These are phyloP conservation scores for Endotricha flammealis DNA, from an alignment of 2,888 invertebrate genomes.

Conservation along the genomic window DNA sequence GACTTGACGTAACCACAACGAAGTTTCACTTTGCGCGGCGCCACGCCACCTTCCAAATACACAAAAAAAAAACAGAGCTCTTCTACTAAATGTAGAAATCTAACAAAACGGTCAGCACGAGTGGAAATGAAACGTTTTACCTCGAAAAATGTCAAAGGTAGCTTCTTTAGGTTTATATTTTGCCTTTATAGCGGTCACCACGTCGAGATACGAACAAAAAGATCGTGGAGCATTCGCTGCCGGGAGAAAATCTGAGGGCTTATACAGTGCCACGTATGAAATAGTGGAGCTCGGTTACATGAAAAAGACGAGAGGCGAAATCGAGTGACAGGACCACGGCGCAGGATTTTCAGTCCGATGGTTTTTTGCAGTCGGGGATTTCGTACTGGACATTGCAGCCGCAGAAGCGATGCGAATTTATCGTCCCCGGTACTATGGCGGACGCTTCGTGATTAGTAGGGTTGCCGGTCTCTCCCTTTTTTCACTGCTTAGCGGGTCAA, in stretches of 20 bases:
- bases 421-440: conserved; percentile 45
- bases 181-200: conserved; percentile 75
- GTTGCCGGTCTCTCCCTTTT: conserved; percentile 18
- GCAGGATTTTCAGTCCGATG: conserved; percentile 68
- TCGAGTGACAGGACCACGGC: conserved; percentile 74
- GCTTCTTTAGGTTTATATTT: conserved; percentile 75
- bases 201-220: conserved; percentile 67
- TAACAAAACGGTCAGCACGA: conserved; percentile 52
- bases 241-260: conserved; percentile 76
- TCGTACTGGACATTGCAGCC: conserved; percentile 56
- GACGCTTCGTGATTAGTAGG: conserved; percentile 65
- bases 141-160: conserved; percentile 73
- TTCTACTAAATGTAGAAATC: conserved; percentile 43
- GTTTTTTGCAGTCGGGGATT: conserved; percentile 69
- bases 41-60: conserved; percentile 9
- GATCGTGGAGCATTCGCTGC: conserved; percentile 56
- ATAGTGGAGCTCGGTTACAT: conserved; percentile 76
- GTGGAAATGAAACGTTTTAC: conserved; percentile 68
- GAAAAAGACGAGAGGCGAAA: conserved; percentile 77
- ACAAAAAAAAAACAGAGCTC: conserved; percentile 31
- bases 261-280: conserved; percentile 77
- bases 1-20: conserved; percentile 10
- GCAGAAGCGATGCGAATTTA: conserved; percentile 62
- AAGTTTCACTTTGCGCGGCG: conserved; percentile 10
- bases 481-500: conserved; percentile 8